Base-by-base conservation (phyloP, 2,797 vertebrate genomes). In the Sandelia bainsii region DNA sequence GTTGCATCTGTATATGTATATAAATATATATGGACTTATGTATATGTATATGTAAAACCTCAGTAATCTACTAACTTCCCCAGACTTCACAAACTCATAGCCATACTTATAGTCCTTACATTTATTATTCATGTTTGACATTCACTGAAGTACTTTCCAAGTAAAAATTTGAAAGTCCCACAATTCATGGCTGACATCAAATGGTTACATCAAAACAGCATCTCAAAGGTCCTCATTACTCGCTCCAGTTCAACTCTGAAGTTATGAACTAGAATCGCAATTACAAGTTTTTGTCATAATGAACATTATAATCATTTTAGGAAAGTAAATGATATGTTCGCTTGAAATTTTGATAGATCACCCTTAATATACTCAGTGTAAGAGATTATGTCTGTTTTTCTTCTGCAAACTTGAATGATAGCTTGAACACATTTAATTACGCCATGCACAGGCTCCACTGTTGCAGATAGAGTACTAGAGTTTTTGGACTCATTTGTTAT, bases 171-270 rank as follows among this genome's bases (percentile, higher is more conserved):
- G 16, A 79, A 87, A 90, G 83, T 74, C 76, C 85, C 69, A 89
- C 85, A 84, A 76, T 90, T 89, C 85, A 65, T 59, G 50, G 81
- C 79, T 80, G 70, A 90, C 87, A 88, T 91, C 83, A 88, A 89
- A 88, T 86, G 69, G 77, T 84, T 83, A 80, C 72, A 81, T 91
- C 77, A 91, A 86, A 91, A 85, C 71, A 77, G 54, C 44, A 81
- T 91, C 91, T 93, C 90, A 73, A 70, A 91, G 87, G 90, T 86
- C 88, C 91, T 93, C 90, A 90, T 93, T 92, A 62, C 53, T 75
- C 11, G 57, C 32, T 78, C 81, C 75, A 82, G 58, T 90, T 89
- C 60, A 71, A 57, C 67, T 64, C 62, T 65, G 34, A 80, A 82
- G 59, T 77, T 76, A 63, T 76, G 62, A 82, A 51, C 80, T 62